Evolutionary conservation across 1,140 invertebrate species (phyloP), one percentile per base, ranked within the genome.

Genomic region (Maconellicoccus hirsutus): DNA sequence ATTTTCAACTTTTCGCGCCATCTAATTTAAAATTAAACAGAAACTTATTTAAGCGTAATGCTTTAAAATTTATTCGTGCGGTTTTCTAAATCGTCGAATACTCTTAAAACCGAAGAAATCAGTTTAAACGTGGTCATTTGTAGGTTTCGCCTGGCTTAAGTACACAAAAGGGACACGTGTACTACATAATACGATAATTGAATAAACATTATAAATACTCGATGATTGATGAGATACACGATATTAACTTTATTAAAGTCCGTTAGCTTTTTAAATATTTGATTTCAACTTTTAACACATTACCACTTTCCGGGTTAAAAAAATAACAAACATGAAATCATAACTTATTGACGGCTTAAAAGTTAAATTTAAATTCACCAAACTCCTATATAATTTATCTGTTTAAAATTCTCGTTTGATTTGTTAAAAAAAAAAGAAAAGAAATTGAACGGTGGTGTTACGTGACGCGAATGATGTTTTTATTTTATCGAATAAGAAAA

Each of bases 401-500:
- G 42, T 52, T 52, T 16, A 52, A 52, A 52, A 52, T 52, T 52
- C 42, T 2, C 16, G 42, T 52, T 52, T 52, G 42, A 52, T 52
- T 52, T 52, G 4, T 52, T 2, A 4, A 16, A 52, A 16, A 52
- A 19, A 3, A 52, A 52, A 52, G n/a, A 52, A 52, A 19, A 52
- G 29, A 33, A 33, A 33, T n/a, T n/a, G n/a, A n/a, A 12, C 29
- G 29, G 29, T 33, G 29, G 12, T 33, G 29, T 33, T 33, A 52
- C 42, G 42, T 52, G 42, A 52, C 12, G 42, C 42, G 42, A 52
- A 52, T 52, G 42, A 52, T 52, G 42, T 52, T 52, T 52, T 52
- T 52, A 52, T 52, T 52, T 52, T 52, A 52, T 52, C 42, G 42
- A 52, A 52, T 52, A 16, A 52, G 42, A 52, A 52, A 52, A 52